These are phyloP conservation scores for Himalopsyche anomala DNA, from an alignment of 2,888 invertebrate species.

Conservation along the genomic window DNA sequence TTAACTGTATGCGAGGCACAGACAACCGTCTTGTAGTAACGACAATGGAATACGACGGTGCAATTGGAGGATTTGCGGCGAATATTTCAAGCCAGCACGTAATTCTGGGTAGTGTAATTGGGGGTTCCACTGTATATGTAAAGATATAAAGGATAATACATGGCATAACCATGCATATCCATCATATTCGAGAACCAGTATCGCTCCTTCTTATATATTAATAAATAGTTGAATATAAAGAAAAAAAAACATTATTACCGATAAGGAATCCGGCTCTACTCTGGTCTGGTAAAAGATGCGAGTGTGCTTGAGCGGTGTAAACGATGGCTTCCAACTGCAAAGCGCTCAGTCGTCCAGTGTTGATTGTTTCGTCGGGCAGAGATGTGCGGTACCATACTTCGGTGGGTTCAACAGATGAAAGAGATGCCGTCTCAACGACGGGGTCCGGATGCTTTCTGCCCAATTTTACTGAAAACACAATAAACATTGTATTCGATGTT, in stretches of 20 bases:
- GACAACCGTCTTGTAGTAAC: too few relatives aligned
- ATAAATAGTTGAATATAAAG: background rate
- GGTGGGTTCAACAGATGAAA: conserved; percentile 96
- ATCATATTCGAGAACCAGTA: too few relatives aligned
- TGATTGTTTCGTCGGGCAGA: conserved; percentile 89
- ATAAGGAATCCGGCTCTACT: conserved; percentile 96
- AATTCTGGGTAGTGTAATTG: too few relatives aligned
- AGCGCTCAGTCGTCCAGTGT: conserved; percentile 92
- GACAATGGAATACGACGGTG: too few relatives aligned
- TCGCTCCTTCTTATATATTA: too few relatives aligned
- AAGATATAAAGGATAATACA: background rate
- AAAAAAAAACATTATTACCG: conserved; percentile 73
- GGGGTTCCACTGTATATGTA: too few relatives aligned
- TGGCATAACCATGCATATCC: background rate
- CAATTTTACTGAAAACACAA: conserved; percentile 83
- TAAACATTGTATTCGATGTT: background rate
- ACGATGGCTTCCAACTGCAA: conserved; percentile 98
- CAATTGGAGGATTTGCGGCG: too few relatives aligned
- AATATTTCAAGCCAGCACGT: too few relatives aligned
- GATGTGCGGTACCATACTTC: conserved; percentile 93
- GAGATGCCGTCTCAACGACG: conserved; percentile 98
- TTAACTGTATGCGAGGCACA: too few relatives aligned
- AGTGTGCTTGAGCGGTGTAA: conserved; percentile 98
- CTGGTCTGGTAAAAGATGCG: conserved; percentile 90
- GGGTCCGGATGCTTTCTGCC: conserved; percentile 98